A percentile compares a stretch with the other conserved stretches of the same genome.
Conservation (phyloP, 2,113 vertebrate species). For the Leptocoma aspasia region DNA sequence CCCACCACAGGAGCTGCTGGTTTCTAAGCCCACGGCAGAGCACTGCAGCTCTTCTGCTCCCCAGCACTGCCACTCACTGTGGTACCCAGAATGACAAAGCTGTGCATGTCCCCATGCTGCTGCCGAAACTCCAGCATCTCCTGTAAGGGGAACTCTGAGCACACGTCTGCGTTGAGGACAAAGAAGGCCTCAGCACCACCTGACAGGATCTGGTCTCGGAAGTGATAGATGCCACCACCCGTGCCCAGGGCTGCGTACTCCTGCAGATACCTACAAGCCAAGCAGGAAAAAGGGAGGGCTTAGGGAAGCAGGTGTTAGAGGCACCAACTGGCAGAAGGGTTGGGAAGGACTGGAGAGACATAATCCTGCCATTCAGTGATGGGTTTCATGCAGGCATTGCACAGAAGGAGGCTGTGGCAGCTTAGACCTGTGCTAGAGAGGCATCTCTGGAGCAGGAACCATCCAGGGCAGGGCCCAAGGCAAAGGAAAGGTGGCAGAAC, state of each 20-base stretch:
- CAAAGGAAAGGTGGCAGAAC: not conserved
- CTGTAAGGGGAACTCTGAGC: slow-evolving; percentile 88
- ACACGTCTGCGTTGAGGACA: slow-evolving; percentile 94
- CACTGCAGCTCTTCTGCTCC: not conserved
- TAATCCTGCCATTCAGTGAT: fast-evolving
- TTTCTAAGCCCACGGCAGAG: not conserved
- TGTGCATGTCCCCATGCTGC: slow-evolving; percentile 75
- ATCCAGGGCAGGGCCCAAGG: not conserved
- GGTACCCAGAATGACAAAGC: slow-evolving; percentile 93
- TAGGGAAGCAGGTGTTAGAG: not conserved
- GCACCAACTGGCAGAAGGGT: fast-evolving
- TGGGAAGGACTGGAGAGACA: not conserved
- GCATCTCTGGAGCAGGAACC: not conserved
- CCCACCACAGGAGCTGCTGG: not conserved
- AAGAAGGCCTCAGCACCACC: slow-evolving; percentile 92
- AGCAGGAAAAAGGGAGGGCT: not conserved
- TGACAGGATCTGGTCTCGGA: slow-evolving; percentile 96
- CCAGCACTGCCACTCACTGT: slow-evolving; percentile 77
- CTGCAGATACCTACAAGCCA: slow-evolving; percentile 83
- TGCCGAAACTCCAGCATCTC: slow-evolving; percentile 89
- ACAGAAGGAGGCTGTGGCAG: not conserved
- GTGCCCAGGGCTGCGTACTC: slow-evolving; percentile 94
- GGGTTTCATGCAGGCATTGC: fast-evolving
- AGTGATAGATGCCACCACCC: slow-evolving; percentile 96
- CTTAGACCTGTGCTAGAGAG: not conserved